phyloP scores from a whole-genome alignment of 2,797 vertebrate genomes.

The Luscinia luscinia region DNA sequence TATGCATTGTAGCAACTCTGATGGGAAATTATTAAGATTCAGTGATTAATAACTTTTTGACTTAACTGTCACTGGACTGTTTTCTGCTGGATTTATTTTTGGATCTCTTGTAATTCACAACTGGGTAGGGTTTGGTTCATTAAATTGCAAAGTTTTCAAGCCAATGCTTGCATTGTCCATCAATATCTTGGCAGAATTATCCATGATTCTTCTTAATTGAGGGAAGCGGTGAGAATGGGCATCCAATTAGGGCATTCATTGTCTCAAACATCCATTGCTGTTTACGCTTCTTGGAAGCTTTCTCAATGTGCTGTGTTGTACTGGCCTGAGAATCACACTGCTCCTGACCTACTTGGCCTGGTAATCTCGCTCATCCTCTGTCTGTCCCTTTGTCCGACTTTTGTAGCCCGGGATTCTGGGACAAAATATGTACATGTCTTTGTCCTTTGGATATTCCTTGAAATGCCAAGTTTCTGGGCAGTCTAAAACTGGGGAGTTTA shows the following conservation, averaged over 20 bases:
- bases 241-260: slow-evolving; percentile 71
- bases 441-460: slow-evolving; percentile 48
- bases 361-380: slow-evolving; percentile 50
- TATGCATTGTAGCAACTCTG: background rate
- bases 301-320: slow-evolving; percentile 70
- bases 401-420: background rate
- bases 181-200: slow-evolving; percentile 69
- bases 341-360: slow-evolving; percentile 67
- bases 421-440: slow-evolving; percentile 30
- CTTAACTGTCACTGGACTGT: background rate
- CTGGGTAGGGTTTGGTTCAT: slow-evolving; percentile 41
- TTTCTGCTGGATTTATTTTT: slow-evolving; percentile 48
- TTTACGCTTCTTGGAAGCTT: slow-evolving; percentile 70
- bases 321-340: slow-evolving; percentile 67
- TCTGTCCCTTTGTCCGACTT: slow-evolving; percentile 55
- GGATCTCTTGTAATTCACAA: slow-evolving; percentile 5
- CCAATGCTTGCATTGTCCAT: slow-evolving; percentile 69
- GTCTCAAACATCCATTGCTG: slow-evolving; percentile 66
- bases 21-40: background rate
- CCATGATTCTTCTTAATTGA: slow-evolving; percentile 63
- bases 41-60: slow-evolving; percentile 43
- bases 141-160: slow-evolving; percentile 62
- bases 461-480: slow-evolving; percentile 25
- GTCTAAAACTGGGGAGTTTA: background rate
- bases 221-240: slow-evolving; percentile 65